Base-by-base conservation (phyloP, 2,113 vertebrate species). In the Tringa solitaria region DNA sequence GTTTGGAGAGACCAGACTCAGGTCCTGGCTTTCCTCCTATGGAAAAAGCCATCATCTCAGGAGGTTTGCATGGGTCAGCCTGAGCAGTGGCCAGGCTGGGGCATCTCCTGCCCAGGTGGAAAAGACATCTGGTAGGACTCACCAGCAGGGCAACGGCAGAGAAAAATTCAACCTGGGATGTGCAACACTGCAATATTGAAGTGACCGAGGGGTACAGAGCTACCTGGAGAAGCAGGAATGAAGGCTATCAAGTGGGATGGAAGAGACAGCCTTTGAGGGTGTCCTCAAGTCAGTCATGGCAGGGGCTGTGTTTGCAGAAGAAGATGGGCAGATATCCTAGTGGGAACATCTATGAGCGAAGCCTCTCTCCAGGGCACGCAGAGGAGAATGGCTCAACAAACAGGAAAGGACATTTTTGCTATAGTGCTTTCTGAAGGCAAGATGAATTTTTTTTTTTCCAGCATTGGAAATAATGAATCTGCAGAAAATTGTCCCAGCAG, bases 401-500 rank as follows among this genome's bases (percentile, higher is more conserved):
- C 10, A 63, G 46, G 33, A n/a, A 18, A 85, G 57, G 9, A 6
- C 7, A 3, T 32, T 37, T 3, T 8, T 89, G 33, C 60, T 51
- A 4, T 35, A 15, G 35, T 8, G 39, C 4, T 76, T 72, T 91
- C n/a, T n/a, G 53, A 76, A 51, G 37, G 19, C 43, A 22, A 72
- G 73, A 12, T 17, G 30, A 80, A 7, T 35, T 84, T 86, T 10
- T 24, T 39, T 33, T 0, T 33, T 0, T 14, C 27, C 24, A 35
- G 9, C 32, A 14, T 0, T 16, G 10, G 23, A n/a, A 90, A 50
- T 41, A 90, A 69, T 16, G 37, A 61, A 57, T 56, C 73, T 76
- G 28, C 7, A 51, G 57, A 60, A 89, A 46, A 60, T 33, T n/a
- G n/a, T 53, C 10, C 4, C 5, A 68, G 43, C 14, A 63, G 24